phyloP scores from a whole-genome alignment of 2,113 vertebrate species.

The Micromys minutus region DNA sequence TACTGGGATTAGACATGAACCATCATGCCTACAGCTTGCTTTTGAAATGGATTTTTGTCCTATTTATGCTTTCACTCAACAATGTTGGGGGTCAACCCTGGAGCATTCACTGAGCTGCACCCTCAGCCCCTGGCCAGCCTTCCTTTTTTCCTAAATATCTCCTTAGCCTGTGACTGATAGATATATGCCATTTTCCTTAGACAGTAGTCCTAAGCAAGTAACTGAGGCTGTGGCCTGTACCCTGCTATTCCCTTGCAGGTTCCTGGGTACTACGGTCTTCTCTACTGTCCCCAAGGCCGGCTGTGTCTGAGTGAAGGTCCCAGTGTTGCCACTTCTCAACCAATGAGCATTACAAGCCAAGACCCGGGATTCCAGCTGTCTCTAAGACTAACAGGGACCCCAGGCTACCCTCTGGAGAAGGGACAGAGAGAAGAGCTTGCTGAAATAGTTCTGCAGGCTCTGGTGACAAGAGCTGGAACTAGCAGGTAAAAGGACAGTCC shows the following conservation, averaged over 20 bases:
- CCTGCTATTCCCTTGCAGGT: constrained; percentile 79
- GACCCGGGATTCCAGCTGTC: constrained; percentile 40
- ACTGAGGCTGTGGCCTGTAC: not conserved
- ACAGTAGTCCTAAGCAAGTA: not conserved
- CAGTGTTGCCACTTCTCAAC: constrained; percentile 3
- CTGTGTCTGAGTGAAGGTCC: constrained; percentile 81
- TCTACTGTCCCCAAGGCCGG: constrained; percentile 86
- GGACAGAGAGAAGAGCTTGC: constrained; percentile 24
- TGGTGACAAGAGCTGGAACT: constrained; percentile 44
- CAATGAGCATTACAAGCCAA: constrained; percentile 52
- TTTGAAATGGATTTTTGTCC: not conserved
- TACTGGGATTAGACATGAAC: not conserved
- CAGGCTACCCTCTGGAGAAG: not conserved
- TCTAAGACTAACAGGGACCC: constrained; percentile 42
- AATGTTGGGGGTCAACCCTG: not conserved
- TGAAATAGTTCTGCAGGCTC: constrained; percentile 49
- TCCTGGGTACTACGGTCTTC: constrained; percentile 82
- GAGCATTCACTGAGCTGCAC: not conserved
- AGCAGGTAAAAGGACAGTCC: constrained; percentile 63
- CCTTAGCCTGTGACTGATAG: not conserved
- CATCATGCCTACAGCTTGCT: not conserved
- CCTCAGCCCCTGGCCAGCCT: not conserved
- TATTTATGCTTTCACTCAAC: not conserved
- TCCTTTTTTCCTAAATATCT: not conserved
- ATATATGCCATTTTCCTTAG: not conserved